phyloP scores from a whole-genome alignment of 2,888 invertebrate genomes.

The Diadromus collaris region DNA sequence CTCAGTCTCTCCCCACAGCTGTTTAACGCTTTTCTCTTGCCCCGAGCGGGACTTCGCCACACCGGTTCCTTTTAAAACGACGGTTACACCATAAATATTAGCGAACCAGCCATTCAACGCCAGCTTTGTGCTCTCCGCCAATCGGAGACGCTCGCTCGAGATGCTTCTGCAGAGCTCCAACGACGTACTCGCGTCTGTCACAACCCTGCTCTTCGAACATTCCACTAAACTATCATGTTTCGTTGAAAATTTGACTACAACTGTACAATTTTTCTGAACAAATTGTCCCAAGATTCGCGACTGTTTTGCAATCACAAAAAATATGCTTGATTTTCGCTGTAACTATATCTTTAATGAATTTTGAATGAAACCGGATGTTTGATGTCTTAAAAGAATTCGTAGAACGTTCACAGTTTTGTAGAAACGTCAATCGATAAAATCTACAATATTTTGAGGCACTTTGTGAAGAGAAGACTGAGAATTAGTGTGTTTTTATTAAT shows the following conservation, averaged over 20 bases:
- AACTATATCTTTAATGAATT: neutral
- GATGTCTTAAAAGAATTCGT: neutral
- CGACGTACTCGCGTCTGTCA: constrained; percentile 6
- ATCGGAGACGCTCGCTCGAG: constrained; percentile 21
- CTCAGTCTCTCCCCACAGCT: constrained; percentile 42
- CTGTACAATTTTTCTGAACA: neutral
- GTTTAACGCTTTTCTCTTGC: constrained; percentile 55
- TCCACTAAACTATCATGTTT: neutral
- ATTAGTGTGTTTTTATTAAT: neutral
- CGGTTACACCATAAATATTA: constrained; percentile 59
- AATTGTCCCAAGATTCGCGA: neutral
- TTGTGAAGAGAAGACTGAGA: neutral
- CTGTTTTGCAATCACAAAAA: neutral
- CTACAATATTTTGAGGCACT: neutral
- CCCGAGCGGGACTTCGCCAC: constrained; percentile 37
- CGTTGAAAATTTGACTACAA: neutral
- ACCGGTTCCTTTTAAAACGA: constrained; percentile 59
- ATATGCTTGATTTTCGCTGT: neutral
- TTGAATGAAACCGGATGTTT: neutral
- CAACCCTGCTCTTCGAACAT: neutral
- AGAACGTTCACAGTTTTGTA: neutral
- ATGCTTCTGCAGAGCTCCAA: constrained; percentile 16
- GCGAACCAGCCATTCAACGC: constrained; percentile 36
- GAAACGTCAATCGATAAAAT: neutral
- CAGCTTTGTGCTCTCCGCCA: constrained; percentile 26